Percentiles rank a stretch among this genome's conserved stretches.
Evolutionary conservation across 2,113 vertebrate species (phyloP).

Genomic region (Hiodon alosoides): DNA sequence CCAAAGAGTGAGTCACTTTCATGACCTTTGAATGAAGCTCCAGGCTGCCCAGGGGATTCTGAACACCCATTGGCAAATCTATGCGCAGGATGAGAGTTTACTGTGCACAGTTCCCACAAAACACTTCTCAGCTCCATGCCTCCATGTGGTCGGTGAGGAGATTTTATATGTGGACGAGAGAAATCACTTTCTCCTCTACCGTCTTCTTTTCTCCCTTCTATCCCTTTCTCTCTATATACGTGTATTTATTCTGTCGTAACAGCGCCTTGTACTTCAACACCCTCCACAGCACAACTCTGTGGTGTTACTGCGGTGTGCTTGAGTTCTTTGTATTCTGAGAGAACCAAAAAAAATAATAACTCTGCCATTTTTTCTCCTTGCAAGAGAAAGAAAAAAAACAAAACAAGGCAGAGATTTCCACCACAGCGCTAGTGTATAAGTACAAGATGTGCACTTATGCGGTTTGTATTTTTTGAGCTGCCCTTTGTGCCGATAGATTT

Average conservation of each 20-base stretch:
- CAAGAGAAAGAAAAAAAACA: background rate
- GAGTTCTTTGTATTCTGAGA: background rate
- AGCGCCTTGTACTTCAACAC: background rate
- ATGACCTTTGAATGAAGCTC: too few species aligned
- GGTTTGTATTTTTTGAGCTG: constrained; percentile 53
- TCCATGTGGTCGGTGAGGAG: too few species aligned
- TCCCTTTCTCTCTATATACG: background rate
- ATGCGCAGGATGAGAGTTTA: too few species aligned
- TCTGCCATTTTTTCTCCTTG: too few species aligned
- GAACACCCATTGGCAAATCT: too few species aligned
- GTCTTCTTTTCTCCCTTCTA: background rate
- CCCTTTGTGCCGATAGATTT: constrained; percentile 83
- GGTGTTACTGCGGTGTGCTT: background rate
- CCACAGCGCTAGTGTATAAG: constrained; percentile 28
- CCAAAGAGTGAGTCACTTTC: too few species aligned
- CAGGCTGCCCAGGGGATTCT: too few species aligned
- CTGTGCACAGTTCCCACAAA: too few species aligned
- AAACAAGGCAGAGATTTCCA: constrained; percentile 35
- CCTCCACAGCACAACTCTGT: too few species aligned
- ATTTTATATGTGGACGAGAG: too few species aligned
- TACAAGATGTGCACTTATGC: constrained; percentile 56
- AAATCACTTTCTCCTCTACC: background rate
- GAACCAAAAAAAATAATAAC: background rate
- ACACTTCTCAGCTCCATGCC: too few species aligned
- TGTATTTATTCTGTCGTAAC: too few species aligned